Evolutionary conservation across 1,140 invertebrate species (phyloP), one percentile per base, ranked within the genome.

Genomic region (Eciton burchellii): DNA sequence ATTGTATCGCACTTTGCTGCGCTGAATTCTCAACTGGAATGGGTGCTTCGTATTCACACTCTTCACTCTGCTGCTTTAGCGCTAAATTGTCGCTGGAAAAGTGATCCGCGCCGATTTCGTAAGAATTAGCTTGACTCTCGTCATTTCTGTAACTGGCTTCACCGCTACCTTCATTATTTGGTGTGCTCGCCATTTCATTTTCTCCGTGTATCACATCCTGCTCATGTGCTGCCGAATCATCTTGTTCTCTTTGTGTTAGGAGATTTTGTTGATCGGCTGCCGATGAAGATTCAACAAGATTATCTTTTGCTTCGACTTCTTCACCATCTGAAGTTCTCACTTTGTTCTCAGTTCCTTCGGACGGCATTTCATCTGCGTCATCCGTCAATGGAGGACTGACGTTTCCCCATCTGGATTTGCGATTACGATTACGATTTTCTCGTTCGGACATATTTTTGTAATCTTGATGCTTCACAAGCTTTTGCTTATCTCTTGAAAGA

Each of bases 381-480:
- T 89, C 91, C 3, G 82, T 56, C 16, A 87, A 70, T 3, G 92
- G 89, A 19, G 94, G 93, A 83, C 93, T 94, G 1, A 86, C 91
- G 47, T 93, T 94, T n/a, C 93, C 91, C 94, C 94, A 94, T 57
- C 94, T 90, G 1, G 93, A 93, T 62, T 93, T 93, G 49, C 92
- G 89, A 29, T 89, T 92, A 14, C 92, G 84, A 35, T 92, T 93
- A 11, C 91, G 89, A 84, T 83, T 92, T 43, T 92, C 91, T 14
- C 91, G 87, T 12, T 92, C 90, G 49, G 82, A 52, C 11, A 83
- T 19, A 12, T 79, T 89, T 68, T 85, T 85, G 29, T 68, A 81
- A 12, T 89, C 89, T 11, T 63, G 76, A 26, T 85, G 86, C 43
- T 88, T 88, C 9, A 41, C 43, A 12, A 47, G 21, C 52, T 82